Evolutionary conservation across 2,797 vertebrate species (phyloP), one percentile per base, ranked within the genome.

Genomic region (Apodemus agrarius): DNA sequence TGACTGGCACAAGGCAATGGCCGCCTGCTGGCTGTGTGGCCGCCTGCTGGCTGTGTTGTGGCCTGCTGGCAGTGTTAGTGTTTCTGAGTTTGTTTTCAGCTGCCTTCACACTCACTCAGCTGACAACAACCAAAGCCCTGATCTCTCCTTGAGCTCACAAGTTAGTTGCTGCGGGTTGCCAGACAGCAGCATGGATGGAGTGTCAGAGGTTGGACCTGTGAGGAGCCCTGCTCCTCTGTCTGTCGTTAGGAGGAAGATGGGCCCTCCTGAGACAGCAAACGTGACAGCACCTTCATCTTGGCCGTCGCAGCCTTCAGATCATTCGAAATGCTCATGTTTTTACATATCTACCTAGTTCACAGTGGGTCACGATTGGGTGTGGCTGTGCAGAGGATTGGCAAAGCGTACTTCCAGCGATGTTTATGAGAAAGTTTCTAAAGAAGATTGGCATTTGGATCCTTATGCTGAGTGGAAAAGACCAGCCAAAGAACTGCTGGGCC

Each of bases 191-290:
- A 17, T 54, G 7, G 7, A 52, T 54, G 76, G 76, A 29, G 7
- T 3, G 10, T 34, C 24, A 10, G 22, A 40, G 21, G n/a, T 13
- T 1, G 0, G 54, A 22, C 8, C 26, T 40, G 57, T 1, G 8
- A 4, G 57, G 37, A 19, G 24, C 37, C 43, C 13, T 8, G 37
- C 37, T 61, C 24, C 57, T 83, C 7, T 40, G 9, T 61, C n/a
- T 61, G 17, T 61, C 57, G 61, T 16, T 5, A 87, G 67, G 34
- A 72, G 4, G 31, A 67, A 65, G 24, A 8, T 19, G 16, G 40
- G 26, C 9, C 59, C 59, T 65, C 37, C 16, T 3, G 26, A 46
- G 82, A 63, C 40, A 85, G 10, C 1, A 49, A n/a, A 67, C 3
- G 6, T 67, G 13, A 49, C 13, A 34, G 16, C 43, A 85, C 43